Base-by-base conservation (phyloP, 92 coral and sea anemone species). In the Phenganax subtilis region DNA sequence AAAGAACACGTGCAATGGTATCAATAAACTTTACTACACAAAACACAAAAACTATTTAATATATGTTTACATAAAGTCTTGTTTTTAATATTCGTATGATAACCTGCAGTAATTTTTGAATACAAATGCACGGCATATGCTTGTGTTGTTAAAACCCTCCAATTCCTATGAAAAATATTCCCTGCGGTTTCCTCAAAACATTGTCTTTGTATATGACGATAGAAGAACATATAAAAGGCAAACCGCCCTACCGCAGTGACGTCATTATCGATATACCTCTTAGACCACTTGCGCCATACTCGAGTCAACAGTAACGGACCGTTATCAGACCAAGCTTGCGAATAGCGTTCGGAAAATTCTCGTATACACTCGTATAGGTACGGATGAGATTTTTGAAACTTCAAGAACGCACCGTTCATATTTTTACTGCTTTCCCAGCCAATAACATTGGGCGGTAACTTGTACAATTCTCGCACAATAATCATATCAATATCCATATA, bases 401-500 rank as follows among this genome's bases (percentile, higher is more conserved):
- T 71, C 81, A 86, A 11, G 55, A 86, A 61, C 9, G 85, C 88
- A 0, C 85, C 85, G 27, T 81, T 81, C 57, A 85, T n/a, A 20
- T 72, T 81, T n/a, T 9, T 1, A 1, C 31, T 70, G 30, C 71
- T 30, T 57, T 86, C 82, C 75, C 78, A 86, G 0, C 82, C 88
- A 3, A 86, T 51, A 12, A 67, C 52, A 66, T 86, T 86, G 12
- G 20, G 16, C 20, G 85, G 82, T 27, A 86, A 37, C 16, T 81
- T 72, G 60, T 65, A 51, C 15, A 86, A 31, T 8, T 71, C 30
- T 0, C 88, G 88, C 0, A 86, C 85, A 31, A 81, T 10, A 11
- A 86, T 74, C n/a, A 75, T 73, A 57, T 82, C 89, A 15, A 86
- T 86, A 69, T 86, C 89, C 80, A 83, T 57, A 44, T 87, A 87